Conservation (phyloP, 2,797 vertebrate genomes). For the Protonibea diacanthus region DNA sequence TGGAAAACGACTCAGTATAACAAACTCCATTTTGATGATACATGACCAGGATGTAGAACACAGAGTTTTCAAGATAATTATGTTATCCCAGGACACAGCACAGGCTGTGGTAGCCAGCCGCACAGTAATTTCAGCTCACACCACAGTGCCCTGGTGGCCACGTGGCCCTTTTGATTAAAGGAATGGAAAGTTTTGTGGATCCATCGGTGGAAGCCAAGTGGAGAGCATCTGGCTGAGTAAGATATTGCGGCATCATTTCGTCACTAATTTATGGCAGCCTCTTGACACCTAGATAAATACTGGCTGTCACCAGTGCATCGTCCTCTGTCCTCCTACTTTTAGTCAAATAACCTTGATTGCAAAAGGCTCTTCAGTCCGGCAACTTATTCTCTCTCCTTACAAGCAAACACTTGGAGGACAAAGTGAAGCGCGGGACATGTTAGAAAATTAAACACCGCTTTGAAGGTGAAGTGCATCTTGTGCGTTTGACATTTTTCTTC, state of each 20-base stretch:
- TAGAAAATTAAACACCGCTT: constrained; percentile 49
- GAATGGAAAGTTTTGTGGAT: constrained; percentile 74
- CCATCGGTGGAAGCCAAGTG: constrained; percentile 70
- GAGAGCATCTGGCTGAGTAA: constrained; percentile 82
- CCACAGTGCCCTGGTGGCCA: constrained; percentile 32
- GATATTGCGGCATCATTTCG: constrained; percentile 83
- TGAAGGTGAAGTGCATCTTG: constrained; percentile 46
- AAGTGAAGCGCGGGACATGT: constrained; percentile 53
- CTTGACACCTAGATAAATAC: constrained; percentile 84
- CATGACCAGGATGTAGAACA: constrained; percentile 2
- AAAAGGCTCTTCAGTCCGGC: constrained; percentile 56
- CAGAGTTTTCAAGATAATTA: constrained; percentile 18
- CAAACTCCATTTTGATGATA: constrained; percentile 22
- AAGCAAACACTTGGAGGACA: constrained; percentile 63
- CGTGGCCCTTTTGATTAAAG: constrained; percentile 80
- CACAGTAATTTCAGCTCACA: constrained; percentile 45
- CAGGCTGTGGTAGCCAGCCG: constrained; percentile 21
- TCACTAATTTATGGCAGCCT: constrained; percentile 83
- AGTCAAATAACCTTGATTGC: constrained; percentile 84
- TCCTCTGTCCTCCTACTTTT: constrained; percentile 78
- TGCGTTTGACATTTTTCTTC: constrained; percentile 36
- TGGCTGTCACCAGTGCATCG: constrained; percentile 74
- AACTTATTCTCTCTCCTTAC: constrained; percentile 45
- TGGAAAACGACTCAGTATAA: not conserved
- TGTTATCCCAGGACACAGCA: constrained; percentile 9